Percentiles rank a stretch among this genome's conserved stretches.
phyloP scores from a whole-genome alignment of 2,113 vertebrate genomes.

The Arenaria interpres region DNA sequence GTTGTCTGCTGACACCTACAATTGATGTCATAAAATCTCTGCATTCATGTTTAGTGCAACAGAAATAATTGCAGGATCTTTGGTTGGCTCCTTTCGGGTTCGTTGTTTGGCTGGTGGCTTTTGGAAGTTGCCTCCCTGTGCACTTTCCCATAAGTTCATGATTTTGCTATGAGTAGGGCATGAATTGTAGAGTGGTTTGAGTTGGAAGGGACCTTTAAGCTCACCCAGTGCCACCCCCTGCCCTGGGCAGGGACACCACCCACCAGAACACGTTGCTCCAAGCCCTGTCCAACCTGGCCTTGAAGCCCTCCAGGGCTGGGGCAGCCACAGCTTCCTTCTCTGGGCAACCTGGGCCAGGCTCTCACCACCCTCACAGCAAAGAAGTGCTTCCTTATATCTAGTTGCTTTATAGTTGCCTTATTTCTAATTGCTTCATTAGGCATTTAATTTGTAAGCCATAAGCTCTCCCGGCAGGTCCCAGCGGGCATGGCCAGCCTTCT shows the following conservation, averaged over 20 bases:
- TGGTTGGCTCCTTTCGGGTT: neutral
- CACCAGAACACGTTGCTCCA: neutral
- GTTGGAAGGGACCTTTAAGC: neutral
- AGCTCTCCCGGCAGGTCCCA: neutral
- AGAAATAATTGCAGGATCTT: neutral
- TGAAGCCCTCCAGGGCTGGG: neutral
- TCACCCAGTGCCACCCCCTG: neutral
- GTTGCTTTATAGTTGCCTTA: neutral
- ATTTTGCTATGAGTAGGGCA: neutral
- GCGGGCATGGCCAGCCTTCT: neutral
- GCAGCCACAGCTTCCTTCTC: neutral
- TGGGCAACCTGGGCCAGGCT: neutral
- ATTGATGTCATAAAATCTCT: fast-evolving
- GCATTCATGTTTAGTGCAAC: neutral
- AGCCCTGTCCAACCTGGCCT: neutral
- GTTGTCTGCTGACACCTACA: neutral
- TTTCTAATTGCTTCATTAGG: neutral
- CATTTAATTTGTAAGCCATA: neutral
- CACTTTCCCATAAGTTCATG: fast-evolving
- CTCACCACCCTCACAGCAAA: neutral
- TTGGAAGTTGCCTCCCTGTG: neutral
- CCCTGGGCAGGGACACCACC: neutral
- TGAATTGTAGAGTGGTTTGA: neutral
- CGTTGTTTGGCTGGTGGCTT: neutral
- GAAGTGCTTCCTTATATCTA: neutral